phyloP scores from a whole-genome alignment of 2,888 invertebrate species.

The Cephonodes hylas region DNA sequence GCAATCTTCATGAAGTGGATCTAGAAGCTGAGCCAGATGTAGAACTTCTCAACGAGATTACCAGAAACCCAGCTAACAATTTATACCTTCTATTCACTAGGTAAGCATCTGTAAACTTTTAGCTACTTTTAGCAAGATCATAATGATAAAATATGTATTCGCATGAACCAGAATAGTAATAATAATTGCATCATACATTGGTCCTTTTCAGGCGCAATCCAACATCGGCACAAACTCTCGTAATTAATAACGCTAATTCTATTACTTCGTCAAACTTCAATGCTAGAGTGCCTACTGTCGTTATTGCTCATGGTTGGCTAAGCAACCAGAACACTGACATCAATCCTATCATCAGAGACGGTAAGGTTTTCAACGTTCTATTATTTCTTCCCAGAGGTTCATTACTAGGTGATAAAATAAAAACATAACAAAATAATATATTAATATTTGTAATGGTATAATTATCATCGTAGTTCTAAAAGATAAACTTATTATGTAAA shows the following conservation, averaged over 20 bases:
- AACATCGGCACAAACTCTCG: conserved; percentile 36
- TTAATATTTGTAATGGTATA: too few relatives aligned
- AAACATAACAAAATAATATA: too few relatives aligned
- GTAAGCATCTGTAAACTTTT: conserved; percentile 8
- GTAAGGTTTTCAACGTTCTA: too few relatives aligned
- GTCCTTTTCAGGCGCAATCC: conserved; percentile 53
- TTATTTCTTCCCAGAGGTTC: too few relatives aligned
- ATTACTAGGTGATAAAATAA: too few relatives aligned
- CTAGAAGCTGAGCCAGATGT: conserved; percentile 42
- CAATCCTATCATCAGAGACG: conserved; percentile 49
- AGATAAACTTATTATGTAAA: too few relatives aligned
- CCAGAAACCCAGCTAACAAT: conserved; percentile 47
- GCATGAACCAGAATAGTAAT: too few relatives aligned
- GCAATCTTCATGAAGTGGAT: conserved; percentile 41
- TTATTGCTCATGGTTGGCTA: conserved; percentile 50
- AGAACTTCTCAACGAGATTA: conserved; percentile 37
- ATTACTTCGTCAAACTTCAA: conserved; percentile 61
- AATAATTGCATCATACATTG: too few relatives aligned
- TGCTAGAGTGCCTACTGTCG: conserved; percentile 30
- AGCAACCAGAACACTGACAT: conserved; percentile 41
- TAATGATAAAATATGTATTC: too few relatives aligned
- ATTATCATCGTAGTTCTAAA: too few relatives aligned
- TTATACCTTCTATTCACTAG: conserved; percentile 37
- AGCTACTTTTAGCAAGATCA: too few relatives aligned
- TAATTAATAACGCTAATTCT: conserved; percentile 40